These are phyloP conservation scores for Carabus problematicus DNA, from an alignment of 2,888 invertebrate species.

Conservation along the genomic window DNA sequence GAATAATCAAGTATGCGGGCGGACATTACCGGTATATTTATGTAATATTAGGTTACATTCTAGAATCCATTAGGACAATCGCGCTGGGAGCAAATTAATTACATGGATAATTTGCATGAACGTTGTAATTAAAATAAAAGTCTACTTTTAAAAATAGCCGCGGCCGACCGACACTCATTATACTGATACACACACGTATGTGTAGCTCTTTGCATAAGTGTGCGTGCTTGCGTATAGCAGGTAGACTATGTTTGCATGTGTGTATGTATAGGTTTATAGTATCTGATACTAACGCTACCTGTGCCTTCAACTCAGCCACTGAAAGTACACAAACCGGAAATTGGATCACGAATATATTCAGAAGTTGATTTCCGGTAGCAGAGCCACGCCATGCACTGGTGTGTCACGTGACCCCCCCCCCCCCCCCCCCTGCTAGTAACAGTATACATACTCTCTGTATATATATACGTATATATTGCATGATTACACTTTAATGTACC, in stretches of 20 bases:
- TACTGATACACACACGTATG: neutral
- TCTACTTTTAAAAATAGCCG: constrained; percentile 33
- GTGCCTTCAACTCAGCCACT: constrained; percentile 22
- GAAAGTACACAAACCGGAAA: constrained; percentile 43
- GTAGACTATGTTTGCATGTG: too few species aligned
- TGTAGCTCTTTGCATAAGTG: neutral
- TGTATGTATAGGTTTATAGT: neutral
- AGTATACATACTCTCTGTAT: too few species aligned
- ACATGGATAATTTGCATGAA: constrained; percentile 25
- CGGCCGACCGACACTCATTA: constrained; percentile 21
- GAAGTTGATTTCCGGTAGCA: constrained; percentile 42
- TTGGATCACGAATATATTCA: constrained; percentile 44
- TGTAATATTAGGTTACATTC: too few species aligned
- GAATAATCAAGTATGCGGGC: too few species aligned
- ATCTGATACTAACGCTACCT: constrained; percentile 28
- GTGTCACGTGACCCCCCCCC: too few species aligned
- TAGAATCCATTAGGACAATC: too few species aligned
- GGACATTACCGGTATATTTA: too few species aligned
- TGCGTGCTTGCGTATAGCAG: neutral
- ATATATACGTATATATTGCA: too few species aligned
- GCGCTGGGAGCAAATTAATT: constrained; percentile 20
- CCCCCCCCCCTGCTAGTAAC: too few species aligned
- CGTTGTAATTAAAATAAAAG: constrained; percentile 35
- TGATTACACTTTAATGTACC: too few species aligned
- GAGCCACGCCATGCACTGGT: constrained; percentile 16